A percentile compares a stretch with the other conserved stretches of the same genome.
Evolutionary conservation across 2,113 vertebrate species (phyloP).

Genomic region (Erythrocercus mccallii): DNA sequence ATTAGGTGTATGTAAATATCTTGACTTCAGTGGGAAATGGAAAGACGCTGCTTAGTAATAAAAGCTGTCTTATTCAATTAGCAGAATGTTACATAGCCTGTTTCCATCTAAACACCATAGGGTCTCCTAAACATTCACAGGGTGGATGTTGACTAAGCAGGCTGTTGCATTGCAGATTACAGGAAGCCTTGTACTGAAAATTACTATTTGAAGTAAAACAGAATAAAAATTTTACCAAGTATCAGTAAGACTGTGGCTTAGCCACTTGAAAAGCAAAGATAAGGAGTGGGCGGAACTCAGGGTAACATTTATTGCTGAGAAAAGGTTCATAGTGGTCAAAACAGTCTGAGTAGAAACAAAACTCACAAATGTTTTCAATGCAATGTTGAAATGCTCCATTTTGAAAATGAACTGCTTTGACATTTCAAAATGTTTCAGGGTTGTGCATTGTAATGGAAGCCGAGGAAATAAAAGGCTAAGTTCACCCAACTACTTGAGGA

Average conservation of each 20-base stretch:
- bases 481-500: background rate
- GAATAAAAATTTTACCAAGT: background rate
- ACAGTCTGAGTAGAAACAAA: background rate
- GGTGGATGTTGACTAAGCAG: background rate
- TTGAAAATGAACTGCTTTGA: background rate
- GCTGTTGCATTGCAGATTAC: background rate
- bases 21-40: conserved; percentile 12
- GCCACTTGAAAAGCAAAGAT: background rate
- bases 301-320: background rate
- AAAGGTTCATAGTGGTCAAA: background rate
- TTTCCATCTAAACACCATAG: conserved; percentile 8
- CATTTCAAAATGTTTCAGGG: background rate
- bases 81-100: conserved; percentile 13
- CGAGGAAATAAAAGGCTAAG: background rate
- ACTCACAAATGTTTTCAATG: conserved; percentile 14
- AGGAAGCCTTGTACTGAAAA: background rate
- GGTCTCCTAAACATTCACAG: background rate
- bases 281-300: background rate
- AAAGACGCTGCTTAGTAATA: conserved; percentile 40
- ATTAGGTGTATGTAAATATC: conserved; percentile 42
- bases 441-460: background rate
- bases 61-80: conserved; percentile 38
- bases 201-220: background rate
- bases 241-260: background rate
- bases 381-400: background rate